Evolutionary conservation across 1,140 invertebrate genomes (phyloP).

Genomic region (Zaprionus capensis): DNA sequence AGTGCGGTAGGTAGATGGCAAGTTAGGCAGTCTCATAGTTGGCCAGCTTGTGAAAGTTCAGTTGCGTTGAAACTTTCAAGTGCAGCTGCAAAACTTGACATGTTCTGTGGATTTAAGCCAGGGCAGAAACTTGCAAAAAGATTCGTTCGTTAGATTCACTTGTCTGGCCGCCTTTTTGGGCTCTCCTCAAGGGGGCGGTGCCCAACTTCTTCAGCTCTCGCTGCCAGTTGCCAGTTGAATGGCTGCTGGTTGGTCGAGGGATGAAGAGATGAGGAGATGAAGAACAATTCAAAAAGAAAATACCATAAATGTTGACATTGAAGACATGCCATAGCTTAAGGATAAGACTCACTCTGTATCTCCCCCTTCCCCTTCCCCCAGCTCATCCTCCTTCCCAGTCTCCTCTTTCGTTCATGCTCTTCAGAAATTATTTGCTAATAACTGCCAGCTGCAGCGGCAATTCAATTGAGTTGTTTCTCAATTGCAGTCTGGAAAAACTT

Average conservation of each 20-base stretch:
- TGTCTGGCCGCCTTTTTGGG: conserved; percentile 15
- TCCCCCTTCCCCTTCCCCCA: neutral
- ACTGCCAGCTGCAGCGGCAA: conserved; percentile 25
- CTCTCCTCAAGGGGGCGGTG: neutral
- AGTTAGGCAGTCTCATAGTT: conserved; percentile 10
- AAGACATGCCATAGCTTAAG: conserved; percentile 41
- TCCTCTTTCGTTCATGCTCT: neutral
- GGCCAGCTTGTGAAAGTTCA: conserved; percentile 56
- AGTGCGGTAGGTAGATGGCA: neutral
- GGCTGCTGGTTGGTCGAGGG: neutral
- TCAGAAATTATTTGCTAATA: conserved; percentile 43
- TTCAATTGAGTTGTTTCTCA: conserved; percentile 24
- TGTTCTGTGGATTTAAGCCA: conserved; percentile 32
- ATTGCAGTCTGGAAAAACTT: conserved; percentile 2
- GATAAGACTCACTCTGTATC: conserved; percentile 8
- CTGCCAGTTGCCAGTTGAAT: conserved; percentile 1
- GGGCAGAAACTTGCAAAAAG: conserved; percentile 50
- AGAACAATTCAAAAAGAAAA: conserved; percentile 17
- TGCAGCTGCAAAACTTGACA: conserved; percentile 62
- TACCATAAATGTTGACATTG: conserved; percentile 41
- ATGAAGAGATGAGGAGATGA: neutral
- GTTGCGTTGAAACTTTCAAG: conserved; percentile 65
- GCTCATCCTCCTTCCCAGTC: no score
- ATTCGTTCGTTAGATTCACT: conserved; percentile 67
- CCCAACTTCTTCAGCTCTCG: neutral